Evolutionary conservation across 2,888 invertebrate genomes (phyloP).

Genomic region (Melieria omissa): DNA sequence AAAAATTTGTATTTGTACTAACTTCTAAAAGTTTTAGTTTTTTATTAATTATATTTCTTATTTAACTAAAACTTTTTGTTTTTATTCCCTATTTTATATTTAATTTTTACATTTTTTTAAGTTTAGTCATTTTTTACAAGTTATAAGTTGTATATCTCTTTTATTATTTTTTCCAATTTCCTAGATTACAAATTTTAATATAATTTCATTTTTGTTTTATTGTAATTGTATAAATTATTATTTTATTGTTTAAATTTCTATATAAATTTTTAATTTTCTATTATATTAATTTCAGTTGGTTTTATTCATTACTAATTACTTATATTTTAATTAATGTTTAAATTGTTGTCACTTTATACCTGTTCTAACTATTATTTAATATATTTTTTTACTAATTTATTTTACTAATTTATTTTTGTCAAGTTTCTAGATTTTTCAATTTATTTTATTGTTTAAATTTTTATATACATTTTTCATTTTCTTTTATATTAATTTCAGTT

Average conservation of each 20-base stretch:
- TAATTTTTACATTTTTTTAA: not conserved
- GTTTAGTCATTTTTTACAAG: not conserved
- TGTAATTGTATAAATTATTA: too few relatives aligned
- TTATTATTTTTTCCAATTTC: not conserved
- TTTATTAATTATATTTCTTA: not conserved
- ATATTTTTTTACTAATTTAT: not conserved
- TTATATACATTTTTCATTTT: too few relatives aligned
- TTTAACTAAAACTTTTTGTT: not conserved
- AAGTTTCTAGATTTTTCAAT: not conserved
- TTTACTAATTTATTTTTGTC: not conserved
- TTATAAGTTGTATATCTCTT: not conserved
- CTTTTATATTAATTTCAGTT: too few relatives aligned
- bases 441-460: too few relatives aligned
- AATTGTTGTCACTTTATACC: not conserved
- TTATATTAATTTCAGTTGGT: not conserved
- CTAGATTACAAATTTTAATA: not conserved
- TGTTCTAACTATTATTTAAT: not conserved
- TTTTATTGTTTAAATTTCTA: too few relatives aligned
- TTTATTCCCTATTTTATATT: not conserved
- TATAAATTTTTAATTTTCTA: too few relatives aligned
- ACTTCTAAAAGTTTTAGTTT: not conserved
- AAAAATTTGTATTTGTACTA: not conserved
- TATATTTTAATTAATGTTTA: slow-evolving; percentile 5
- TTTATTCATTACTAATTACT: not conserved
- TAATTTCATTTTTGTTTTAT: not conserved